Conservation (phyloP, 2,888 invertebrate species). For the Noctua janthina region DNA sequence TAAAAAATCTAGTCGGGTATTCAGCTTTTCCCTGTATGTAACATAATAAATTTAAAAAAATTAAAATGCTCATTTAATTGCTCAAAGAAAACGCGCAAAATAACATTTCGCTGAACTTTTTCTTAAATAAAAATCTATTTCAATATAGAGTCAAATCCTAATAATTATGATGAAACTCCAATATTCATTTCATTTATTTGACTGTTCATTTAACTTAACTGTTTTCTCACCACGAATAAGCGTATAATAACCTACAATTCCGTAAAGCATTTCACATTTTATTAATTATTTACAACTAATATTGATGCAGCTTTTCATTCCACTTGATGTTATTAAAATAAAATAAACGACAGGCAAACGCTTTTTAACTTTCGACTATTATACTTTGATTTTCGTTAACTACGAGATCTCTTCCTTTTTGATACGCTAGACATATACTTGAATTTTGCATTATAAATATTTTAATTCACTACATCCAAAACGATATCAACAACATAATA, state of each 20-base stretch:
- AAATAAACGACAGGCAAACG: neutral
- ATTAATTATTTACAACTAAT: neutral
- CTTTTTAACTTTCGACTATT: neutral
- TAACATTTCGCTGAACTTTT: neutral
- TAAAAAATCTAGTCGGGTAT: neutral
- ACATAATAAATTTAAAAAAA: neutral
- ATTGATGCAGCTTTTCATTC: slow-evolving; percentile 23
- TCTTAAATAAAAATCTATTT: no score
- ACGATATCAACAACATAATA: neutral
- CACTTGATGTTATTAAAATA: neutral
- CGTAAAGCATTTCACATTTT: neutral
- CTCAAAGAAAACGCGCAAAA: slow-evolving; percentile 40
- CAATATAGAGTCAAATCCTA: neutral
- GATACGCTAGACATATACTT: neutral
- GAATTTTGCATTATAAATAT: neutral
- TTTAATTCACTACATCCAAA: neutral
- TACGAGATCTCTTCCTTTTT: neutral
- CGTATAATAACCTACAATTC: slow-evolving; percentile 4
- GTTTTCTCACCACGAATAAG: neutral
- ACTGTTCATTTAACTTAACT: neutral
- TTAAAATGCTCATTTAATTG: slow-evolving; percentile 49
- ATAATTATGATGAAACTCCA: neutral
- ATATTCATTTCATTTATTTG: neutral
- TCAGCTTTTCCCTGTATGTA: neutral
- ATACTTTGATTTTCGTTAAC: neutral